Percentiles rank a stretch among this genome's conserved stretches.
These are phyloP conservation scores for Anguilla obscura DNA, from an alignment of 2,797 vertebrate genomes.

Conservation along the genomic window DNA sequence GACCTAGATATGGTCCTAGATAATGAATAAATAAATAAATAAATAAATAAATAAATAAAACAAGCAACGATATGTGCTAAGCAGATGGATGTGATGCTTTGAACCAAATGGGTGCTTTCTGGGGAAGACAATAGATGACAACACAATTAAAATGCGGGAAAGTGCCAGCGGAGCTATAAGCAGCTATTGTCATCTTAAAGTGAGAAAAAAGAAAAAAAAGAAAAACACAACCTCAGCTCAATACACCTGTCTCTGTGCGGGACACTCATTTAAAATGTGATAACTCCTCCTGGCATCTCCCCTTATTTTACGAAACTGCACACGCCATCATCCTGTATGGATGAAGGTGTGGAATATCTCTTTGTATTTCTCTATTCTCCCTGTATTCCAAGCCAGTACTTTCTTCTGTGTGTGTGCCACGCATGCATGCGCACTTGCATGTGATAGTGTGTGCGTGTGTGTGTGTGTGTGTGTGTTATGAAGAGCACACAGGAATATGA, in stretches of 20 bases:
- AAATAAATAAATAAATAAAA: not conserved
- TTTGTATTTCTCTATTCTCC: too few relatives aligned
- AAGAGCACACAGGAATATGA: not conserved
- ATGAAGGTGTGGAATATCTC: not conserved
- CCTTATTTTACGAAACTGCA: not conserved
- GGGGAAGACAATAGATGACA: not conserved
- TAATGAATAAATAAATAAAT: not conserved
- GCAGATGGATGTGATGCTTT: not conserved
- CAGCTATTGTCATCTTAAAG: not conserved
- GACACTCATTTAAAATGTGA: not conserved
- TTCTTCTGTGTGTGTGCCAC: not conserved
- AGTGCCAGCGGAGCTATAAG: not conserved
- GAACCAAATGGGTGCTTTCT: not conserved
- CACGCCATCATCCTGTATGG: not conserved
- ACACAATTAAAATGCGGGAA: not conserved
- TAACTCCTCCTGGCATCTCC: slow-evolving; percentile 5
- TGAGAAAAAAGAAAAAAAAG: not conserved
- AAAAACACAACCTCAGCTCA: not conserved
- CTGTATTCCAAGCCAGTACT: too few relatives aligned
- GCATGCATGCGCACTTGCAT: not conserved
- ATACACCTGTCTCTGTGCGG: not conserved
- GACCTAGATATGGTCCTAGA: too few relatives aligned
- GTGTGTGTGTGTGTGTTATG: not conserved
- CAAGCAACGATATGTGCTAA: not conserved
- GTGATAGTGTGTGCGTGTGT: not conserved